Percentiles rank a stretch among this genome's conserved stretches.
These are phyloP conservation scores for Drosophila conformis DNA, from an alignment of 2,888 invertebrate species.

Conservation along the genomic window DNA sequence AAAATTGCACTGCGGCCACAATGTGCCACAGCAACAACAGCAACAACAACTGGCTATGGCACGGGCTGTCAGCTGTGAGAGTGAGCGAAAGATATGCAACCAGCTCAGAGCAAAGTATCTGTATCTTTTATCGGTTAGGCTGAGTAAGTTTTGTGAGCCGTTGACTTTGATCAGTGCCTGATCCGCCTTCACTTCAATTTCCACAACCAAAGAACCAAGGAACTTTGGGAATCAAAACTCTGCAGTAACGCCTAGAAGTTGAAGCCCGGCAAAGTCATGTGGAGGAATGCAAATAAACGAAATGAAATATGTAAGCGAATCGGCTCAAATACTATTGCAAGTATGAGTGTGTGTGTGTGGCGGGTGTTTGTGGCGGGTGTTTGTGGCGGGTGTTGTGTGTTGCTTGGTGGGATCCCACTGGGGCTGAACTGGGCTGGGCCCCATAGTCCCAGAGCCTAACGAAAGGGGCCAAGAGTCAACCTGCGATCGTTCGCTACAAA, in stretches of 20 bases:
- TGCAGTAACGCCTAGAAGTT: conserved; percentile 46
- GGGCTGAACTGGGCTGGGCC: conserved; percentile 27
- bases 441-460: conserved; percentile 41
- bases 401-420: conserved; percentile 36
- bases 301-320: conserved; percentile 66
- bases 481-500: conserved; percentile 63
- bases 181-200: conserved; percentile 75
- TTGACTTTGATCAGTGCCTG: conserved; percentile 64
- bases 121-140: conserved; percentile 40
- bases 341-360: conserved; percentile 11
- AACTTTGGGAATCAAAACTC: conserved; percentile 51
- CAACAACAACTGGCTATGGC: conserved; percentile 18
- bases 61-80: conserved; percentile 28
- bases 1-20: conserved; percentile 66
- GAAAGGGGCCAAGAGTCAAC: conserved; percentile 74
- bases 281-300: conserved; percentile 65
- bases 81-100: conserved; percentile 20
- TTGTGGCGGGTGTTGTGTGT: conserved; percentile 27
- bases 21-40: conserved; percentile 25
- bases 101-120: conserved; percentile 32
- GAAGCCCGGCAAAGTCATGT: conserved; percentile 22
- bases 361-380: neutral
- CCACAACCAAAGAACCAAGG: conserved; percentile 33
- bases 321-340: conserved; percentile 26
- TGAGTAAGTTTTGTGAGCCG: conserved; percentile 40